These are phyloP conservation scores for Zoanthus solanderi DNA, from an alignment of 92 coral and sea anemone species.

Conservation along the genomic window DNA sequence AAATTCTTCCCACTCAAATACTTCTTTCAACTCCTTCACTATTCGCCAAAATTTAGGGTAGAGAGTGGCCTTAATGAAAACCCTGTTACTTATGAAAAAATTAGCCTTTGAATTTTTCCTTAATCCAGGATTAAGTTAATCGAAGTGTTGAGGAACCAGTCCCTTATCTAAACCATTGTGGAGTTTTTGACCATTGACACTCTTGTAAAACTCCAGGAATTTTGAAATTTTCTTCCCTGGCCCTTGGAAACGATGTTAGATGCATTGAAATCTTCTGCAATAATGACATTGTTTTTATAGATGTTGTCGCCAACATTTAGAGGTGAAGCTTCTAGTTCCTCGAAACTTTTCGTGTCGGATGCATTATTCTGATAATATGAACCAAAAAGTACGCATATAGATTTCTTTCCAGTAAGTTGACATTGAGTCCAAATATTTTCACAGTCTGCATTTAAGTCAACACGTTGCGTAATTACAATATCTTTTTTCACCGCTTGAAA, in stretches of 20 bases:
- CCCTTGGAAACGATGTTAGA: constrained; percentile 28
- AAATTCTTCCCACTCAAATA: too few species aligned
- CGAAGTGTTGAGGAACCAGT: too few species aligned
- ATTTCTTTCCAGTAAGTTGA: constrained; percentile 57
- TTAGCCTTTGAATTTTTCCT: too few species aligned
- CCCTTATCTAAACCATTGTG: too few species aligned
- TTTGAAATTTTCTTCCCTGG: too few species aligned
- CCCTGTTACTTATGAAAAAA: too few species aligned
- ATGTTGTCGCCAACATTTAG: constrained; percentile 56
- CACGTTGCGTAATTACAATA: constrained; percentile 59
- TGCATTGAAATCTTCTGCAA: constrained; percentile 54
- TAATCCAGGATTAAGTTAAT: too few species aligned
- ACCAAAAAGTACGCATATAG: constrained; percentile 58
- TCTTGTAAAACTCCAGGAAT: too few species aligned
- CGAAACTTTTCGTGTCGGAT: constrained; percentile 58
- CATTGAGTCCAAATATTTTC: not conserved
- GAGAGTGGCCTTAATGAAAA: too few species aligned
- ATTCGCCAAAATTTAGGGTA: too few species aligned
- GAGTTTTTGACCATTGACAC: too few species aligned
- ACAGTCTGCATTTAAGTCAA: constrained; percentile 63
- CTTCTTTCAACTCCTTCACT: too few species aligned
- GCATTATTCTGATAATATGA: constrained; percentile 65
- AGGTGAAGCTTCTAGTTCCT: constrained; percentile 56
- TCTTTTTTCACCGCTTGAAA: constrained; percentile 76
- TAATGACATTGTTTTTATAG: constrained; percentile 54